phyloP scores from a whole-genome alignment of 2,888 invertebrate genomes.

The Dryomyza anilis region DNA sequence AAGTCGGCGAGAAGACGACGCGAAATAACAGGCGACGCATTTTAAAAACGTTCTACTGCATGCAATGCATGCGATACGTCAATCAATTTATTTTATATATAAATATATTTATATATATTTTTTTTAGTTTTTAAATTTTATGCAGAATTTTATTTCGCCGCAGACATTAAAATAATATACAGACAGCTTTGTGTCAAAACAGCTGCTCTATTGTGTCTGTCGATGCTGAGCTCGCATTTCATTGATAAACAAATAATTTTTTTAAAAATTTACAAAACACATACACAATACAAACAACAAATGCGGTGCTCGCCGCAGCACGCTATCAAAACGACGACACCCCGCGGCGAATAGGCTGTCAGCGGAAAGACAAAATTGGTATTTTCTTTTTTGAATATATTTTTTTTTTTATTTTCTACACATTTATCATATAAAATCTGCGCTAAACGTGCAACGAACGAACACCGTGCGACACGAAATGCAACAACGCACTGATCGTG shows the following conservation, averaged over 20 bases:
- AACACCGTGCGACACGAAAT: constrained; percentile 15
- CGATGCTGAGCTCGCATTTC: constrained; percentile 9
- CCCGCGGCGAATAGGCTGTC: constrained; percentile 23
- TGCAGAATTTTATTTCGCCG: neutral
- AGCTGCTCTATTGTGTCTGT: neutral
- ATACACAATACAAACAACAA: constrained; percentile 3
- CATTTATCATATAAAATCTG: neutral
- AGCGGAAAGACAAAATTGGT: neutral
- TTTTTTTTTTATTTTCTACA: neutral
- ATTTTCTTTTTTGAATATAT: neutral
- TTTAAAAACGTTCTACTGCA: neutral
- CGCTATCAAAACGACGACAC: constrained; percentile 13
- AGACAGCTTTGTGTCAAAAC: neutral
- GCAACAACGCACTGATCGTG: constrained; percentile 22
- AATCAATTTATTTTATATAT: no score
- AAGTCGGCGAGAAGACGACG: neutral
- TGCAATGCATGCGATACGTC: no score
- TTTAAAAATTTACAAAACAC: constrained; percentile 14
- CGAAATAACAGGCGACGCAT: neutral
- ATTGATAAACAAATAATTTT: constrained; percentile 28
- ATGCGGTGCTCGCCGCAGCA: neutral
- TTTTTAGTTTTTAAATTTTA: neutral
- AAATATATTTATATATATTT: no score
- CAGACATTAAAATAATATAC: neutral
- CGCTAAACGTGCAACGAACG: neutral